Evolutionary conservation across 2,797 vertebrate genomes (phyloP).

Genomic region (Sphaeramia orbicularis): DNA sequence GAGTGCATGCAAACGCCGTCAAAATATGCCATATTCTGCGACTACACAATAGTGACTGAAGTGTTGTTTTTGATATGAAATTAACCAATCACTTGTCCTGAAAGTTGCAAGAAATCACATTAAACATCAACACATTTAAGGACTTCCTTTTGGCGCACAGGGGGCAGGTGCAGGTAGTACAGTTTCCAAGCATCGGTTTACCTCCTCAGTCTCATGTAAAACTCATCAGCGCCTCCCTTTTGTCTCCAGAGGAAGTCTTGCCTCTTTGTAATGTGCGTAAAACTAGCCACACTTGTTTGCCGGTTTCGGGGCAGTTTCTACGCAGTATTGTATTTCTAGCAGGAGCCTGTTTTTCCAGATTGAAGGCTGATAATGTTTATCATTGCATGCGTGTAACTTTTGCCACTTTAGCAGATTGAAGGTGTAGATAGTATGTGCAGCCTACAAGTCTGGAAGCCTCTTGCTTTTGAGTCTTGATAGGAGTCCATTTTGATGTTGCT

Average conservation of each 20-base stretch:
- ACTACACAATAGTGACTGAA: slow-evolving; percentile 2
- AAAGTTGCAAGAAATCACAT: neutral
- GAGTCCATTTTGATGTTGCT: slow-evolving; percentile 9
- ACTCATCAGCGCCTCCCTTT: slow-evolving; percentile 12
- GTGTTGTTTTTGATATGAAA: slow-evolving; percentile 30
- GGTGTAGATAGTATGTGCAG: slow-evolving; percentile 36
- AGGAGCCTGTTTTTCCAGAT: slow-evolving; percentile 83
- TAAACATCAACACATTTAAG: neutral
- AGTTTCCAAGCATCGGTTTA: slow-evolving; percentile 24
- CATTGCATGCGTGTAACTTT: neutral
- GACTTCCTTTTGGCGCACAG: neutral
- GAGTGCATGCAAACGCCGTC: slow-evolving; percentile 43
- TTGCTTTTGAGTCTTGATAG: slow-evolving; percentile 26
- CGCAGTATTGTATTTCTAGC: slow-evolving; percentile 71
- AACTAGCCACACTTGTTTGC: slow-evolving; percentile 84
- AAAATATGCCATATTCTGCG: slow-evolving; percentile 21
- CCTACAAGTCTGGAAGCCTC: slow-evolving; percentile 13
- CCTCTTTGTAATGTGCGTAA: slow-evolving; percentile 23
- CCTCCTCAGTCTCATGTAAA: slow-evolving; percentile 12
- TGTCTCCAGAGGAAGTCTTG: slow-evolving; percentile 39
- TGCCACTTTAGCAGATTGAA: slow-evolving; percentile 51
- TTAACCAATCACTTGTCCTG: neutral
- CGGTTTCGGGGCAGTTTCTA: slow-evolving; percentile 84
- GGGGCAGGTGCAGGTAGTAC: slow-evolving; percentile 14
- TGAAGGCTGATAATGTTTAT: slow-evolving; percentile 43